Base-by-base conservation (phyloP, 2,888 invertebrate species). In the Eupeodes latifasciatus region DNA sequence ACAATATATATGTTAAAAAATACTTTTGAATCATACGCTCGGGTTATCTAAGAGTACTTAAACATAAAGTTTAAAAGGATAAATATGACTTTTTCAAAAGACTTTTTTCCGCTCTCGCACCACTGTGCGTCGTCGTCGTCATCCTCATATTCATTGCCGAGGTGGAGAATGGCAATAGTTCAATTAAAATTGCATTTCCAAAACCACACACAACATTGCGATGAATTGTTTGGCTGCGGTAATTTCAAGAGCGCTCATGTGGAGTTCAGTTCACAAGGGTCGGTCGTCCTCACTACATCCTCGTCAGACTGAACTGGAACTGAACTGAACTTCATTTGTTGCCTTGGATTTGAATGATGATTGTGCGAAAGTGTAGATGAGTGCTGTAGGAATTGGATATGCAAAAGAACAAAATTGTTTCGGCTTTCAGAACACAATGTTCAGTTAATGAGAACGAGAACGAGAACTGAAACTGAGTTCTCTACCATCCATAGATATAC, bases 161-260 rank as follows among this genome's bases (percentile, higher is more conserved):
- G 40, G 40, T 9, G 9, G 40, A 40, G 40, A 40, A 40, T 40
- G 71, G 71, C 55, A 72, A 71, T 44, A 47, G 72, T 59, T 72
- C 72, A 59, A 72, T 72, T 72, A 72, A 72, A 72, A 72, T 72
- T 72, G 57, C 72, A 72, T 72, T 72, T 59, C 47, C 57, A 34
- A 47, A 72, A 71, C 69, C 69, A 19, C 62, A 47, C 44, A 81
- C 69, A 76, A 59, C 53, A 69, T 34, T 14, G 55, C 57, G 55
- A 55, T 44, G 61, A 61, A 67, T 76, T 81, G 69, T 82, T 82
- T 76, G 82, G 36, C 55, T 81, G 67, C 53, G 53, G 67, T 81
- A 16, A 59, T 75, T 61, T 67, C 75, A 74, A 61, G 51, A 47
- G 57, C 34, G 59, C 59, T 59, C 59, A 59, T 79, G 64, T 64